phyloP scores from a whole-genome alignment of 2,888 invertebrate species.

The Brachyptera risi region DNA sequence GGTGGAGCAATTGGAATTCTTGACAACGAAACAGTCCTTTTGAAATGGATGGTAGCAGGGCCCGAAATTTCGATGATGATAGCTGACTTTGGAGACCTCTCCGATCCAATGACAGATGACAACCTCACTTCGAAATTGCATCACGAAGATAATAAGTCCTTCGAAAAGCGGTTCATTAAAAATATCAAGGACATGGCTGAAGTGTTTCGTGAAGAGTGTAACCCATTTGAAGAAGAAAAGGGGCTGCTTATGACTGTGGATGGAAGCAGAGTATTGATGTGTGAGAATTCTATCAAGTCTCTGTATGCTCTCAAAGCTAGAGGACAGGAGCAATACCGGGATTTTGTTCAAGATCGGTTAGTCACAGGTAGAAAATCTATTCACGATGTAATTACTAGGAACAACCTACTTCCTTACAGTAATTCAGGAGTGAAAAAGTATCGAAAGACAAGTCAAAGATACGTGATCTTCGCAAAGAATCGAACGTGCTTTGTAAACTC shows the following conservation, averaged over 20 bases:
- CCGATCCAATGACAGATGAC: neutral
- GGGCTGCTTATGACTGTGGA: neutral
- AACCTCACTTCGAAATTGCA: neutral
- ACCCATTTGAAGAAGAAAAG: neutral
- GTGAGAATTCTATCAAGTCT: neutral
- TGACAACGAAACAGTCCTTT: neutral
- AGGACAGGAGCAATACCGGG: neutral
- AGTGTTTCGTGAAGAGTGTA: neutral
- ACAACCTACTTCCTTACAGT: neutral
- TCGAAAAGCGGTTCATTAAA: constrained; percentile 7
- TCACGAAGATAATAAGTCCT: neutral
- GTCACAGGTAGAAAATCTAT: neutral
- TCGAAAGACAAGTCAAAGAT: constrained; percentile 9
- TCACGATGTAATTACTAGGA: neutral
- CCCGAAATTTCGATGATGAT: constrained; percentile 11
- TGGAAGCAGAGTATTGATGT: neutral
- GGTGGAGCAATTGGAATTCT: neutral
- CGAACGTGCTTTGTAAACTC: neutral
- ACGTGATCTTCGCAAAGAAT: neutral
- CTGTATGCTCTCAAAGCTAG: neutral
- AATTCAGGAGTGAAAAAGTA: neutral
- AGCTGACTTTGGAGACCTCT: neutral
- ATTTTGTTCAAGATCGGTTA: constrained; percentile 1
- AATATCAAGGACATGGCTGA: neutral
- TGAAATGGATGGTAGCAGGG: constrained; percentile 19